A percentile compares a stretch with the other conserved stretches of the same genome.
phyloP scores from a whole-genome alignment of 1,140 invertebrate genomes.

The Solenopsis fugax region DNA sequence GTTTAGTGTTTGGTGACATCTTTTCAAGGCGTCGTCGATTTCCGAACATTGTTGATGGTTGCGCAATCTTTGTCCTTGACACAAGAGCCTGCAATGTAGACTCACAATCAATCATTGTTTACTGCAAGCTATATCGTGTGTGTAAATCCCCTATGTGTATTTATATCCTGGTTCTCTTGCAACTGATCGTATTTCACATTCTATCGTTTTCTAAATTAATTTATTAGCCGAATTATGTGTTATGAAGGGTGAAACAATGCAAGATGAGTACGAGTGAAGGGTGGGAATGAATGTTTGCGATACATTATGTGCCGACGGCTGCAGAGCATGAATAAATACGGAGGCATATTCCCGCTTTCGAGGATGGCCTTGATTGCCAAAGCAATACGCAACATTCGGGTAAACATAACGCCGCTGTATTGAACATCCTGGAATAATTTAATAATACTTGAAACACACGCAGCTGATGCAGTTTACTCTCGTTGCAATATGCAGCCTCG shows the following conservation, averaged over 20 bases:
- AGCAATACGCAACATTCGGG: conserved; percentile 33
- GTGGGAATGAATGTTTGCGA: conserved; percentile 24
- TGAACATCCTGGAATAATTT: conserved; percentile 35
- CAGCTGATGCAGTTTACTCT: not conserved
- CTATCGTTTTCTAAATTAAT: not conserved
- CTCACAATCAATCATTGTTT: not conserved
- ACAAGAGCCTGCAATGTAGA: not conserved
- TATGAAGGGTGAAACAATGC: not conserved
- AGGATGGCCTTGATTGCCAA: conserved; percentile 46
- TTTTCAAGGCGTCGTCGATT: not conserved
- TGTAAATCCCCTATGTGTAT: not conserved
- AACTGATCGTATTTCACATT: not conserved
- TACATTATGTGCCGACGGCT: conserved; percentile 33
- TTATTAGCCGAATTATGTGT: not conserved
- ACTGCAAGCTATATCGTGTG: not conserved
- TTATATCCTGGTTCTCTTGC: not conserved
- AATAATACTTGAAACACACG: not conserved
- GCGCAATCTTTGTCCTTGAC: not conserved
- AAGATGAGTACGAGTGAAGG: not conserved
- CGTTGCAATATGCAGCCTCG: not conserved
- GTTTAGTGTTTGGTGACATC: not conserved
- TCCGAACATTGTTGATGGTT: not conserved
- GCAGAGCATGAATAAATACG: conserved; percentile 52
- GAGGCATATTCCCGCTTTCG: conserved; percentile 10
- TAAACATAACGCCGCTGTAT: conserved; percentile 19